phyloP scores from a whole-genome alignment of 2,888 invertebrate genomes.

The Cantharis flavilabris region DNA sequence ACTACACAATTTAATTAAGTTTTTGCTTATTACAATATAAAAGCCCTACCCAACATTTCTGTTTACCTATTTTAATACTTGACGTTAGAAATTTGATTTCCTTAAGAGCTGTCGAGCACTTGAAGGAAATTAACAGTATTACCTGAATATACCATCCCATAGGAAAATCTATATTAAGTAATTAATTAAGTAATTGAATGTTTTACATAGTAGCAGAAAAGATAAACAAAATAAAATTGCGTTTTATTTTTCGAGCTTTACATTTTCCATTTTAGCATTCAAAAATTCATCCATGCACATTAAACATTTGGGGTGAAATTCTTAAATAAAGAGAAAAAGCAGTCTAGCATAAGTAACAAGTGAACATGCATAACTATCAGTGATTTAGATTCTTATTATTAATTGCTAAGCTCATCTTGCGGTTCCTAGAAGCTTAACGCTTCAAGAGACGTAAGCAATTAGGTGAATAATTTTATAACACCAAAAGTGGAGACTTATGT shows the following conservation, averaged over 20 bases:
- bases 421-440: slow-evolving; percentile 52
- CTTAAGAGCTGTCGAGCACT: slow-evolving; percentile 54
- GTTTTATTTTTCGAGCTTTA: neutral
- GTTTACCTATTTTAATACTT: slow-evolving; percentile 44
- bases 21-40: neutral
- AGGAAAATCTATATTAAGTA: slow-evolving; percentile 47
- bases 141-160: slow-evolving; percentile 36
- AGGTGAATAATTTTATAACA: slow-evolving; percentile 56
- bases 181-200: slow-evolving; percentile 48
- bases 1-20: neutral
- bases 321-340: slow-evolving; percentile 19
- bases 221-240: neutral
- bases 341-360: slow-evolving; percentile 19
- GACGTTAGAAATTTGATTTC: slow-evolving; percentile 53
- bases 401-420: slow-evolving; percentile 49
- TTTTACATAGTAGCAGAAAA: slow-evolving; percentile 10
- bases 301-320: slow-evolving; percentile 8
- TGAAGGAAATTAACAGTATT: slow-evolving; percentile 53
- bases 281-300: slow-evolving; percentile 6
- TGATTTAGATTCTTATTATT: slow-evolving; percentile 45
- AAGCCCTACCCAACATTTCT: slow-evolving; percentile 44
- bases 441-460: slow-evolving; percentile 55
- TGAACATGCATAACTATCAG: slow-evolving; percentile 33
- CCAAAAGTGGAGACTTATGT: slow-evolving; percentile 50
- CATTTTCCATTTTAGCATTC: neutral